Conservation (phyloP, 2,888 invertebrate genomes). For the Cacoxenus indagator region DNA sequence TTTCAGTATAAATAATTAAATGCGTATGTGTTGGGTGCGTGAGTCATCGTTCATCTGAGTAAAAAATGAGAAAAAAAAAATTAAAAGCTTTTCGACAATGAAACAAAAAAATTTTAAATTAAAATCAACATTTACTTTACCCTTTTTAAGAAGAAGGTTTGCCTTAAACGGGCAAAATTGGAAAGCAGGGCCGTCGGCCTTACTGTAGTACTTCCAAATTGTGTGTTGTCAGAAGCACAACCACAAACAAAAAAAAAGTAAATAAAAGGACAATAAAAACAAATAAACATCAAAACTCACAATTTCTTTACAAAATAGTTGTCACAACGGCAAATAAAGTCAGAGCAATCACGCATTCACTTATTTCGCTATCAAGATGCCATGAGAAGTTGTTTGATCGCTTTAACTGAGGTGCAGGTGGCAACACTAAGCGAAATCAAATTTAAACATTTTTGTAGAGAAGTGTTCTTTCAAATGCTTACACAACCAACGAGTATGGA, state of each 20-base stretch:
- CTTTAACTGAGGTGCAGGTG: not conserved
- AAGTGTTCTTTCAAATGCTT: conserved; percentile 11
- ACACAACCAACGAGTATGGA: too few relatives aligned
- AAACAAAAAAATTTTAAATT: not conserved
- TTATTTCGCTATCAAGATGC: conserved; percentile 60
- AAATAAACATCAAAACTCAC: not conserved
- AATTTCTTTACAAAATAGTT: not conserved
- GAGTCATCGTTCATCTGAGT: not conserved
- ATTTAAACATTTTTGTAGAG: conserved; percentile 52
- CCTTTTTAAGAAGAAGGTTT: not conserved
- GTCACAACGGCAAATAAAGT: not conserved
- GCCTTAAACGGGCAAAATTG: not conserved
- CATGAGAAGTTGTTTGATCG: conserved; percentile 14
- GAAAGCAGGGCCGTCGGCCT: too few relatives aligned
- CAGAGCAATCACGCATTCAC: conserved; percentile 53
- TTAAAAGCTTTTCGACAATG: conserved; percentile 44
- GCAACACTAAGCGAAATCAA: conserved; percentile 45
- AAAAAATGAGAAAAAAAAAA: conserved; percentile 43
- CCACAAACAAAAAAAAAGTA: too few relatives aligned
- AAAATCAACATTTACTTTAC: not conserved
- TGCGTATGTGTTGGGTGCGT: conserved; percentile 18
- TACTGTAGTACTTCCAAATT: too few relatives aligned
- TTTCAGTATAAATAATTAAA: conserved; percentile 3
- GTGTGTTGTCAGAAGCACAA: too few relatives aligned
- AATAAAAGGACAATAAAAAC: not conserved